These are phyloP conservation scores for Calypte anna DNA, from an alignment of 2,113 vertebrate genomes.

Conservation along the genomic window DNA sequence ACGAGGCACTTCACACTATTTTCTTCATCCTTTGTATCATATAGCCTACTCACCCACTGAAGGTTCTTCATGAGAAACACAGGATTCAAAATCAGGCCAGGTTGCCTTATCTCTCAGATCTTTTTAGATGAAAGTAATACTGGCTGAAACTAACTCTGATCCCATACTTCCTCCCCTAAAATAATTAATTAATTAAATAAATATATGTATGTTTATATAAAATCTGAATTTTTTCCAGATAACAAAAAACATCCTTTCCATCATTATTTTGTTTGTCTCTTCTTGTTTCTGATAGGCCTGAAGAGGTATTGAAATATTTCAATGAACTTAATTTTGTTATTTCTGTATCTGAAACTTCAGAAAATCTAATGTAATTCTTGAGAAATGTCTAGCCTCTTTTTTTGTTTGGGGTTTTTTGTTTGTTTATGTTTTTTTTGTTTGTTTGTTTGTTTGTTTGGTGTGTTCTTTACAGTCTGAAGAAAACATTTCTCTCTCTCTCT, in stretches of 20 bases:
- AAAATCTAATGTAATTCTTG: fast-evolving
- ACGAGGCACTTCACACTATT: not conserved
- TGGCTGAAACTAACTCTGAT: not conserved
- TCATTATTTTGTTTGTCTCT: not conserved
- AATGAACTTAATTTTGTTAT: not conserved
- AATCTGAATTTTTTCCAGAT: not conserved
- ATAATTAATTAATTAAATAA: too few relatives aligned
- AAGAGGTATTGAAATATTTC: not conserved
- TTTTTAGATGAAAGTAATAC: not conserved
- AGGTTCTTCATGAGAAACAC: not conserved
- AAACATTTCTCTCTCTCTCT: not conserved
- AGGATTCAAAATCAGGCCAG: not conserved
- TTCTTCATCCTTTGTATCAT: not conserved
- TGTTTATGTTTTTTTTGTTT: too few relatives aligned
- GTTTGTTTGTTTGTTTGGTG: too few relatives aligned
- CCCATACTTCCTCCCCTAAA: not conserved
- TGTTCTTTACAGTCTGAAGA: not conserved
- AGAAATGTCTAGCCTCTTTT: not conserved
- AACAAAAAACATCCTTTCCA: not conserved
- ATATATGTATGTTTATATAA: too few relatives aligned
- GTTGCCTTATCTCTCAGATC: not conserved
- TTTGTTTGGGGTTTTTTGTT: not conserved
- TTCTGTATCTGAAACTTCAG: not conserved
- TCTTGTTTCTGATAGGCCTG: not conserved
- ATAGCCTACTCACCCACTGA: not conserved